A percentile compares a stretch with the other conserved stretches of the same genome.
Evolutionary conservation across 2,888 invertebrate species (phyloP).

Genomic region (Morpho deidamia): DNA sequence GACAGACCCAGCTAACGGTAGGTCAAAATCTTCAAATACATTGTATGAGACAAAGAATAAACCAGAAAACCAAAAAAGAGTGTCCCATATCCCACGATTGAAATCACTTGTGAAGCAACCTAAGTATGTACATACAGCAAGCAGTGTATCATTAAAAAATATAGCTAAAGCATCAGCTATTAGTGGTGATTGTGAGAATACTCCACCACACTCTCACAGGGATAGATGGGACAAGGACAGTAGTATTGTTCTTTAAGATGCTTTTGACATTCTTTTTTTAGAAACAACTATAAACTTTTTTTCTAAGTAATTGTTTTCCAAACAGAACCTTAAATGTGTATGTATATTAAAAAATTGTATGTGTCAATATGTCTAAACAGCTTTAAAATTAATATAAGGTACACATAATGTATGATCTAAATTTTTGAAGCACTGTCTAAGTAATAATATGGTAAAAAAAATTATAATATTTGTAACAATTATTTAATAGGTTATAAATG

Average conservation of each 20-base stretch:
- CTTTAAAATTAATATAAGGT: no score
- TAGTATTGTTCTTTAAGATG: conserved; percentile 60
- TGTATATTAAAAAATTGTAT: no score
- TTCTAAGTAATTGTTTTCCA: no score
- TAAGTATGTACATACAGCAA: conserved; percentile 41
- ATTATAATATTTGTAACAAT: no score
- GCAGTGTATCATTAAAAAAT: conserved; percentile 57
- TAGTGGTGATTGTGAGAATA: conserved; percentile 68
- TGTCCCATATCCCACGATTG: conserved; percentile 66
- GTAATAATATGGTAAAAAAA: no score
- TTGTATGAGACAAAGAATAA: conserved; percentile 50
- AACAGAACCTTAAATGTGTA: no score
- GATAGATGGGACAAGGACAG: conserved; percentile 71
- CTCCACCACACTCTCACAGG: conserved; percentile 68
- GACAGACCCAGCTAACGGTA: conserved; percentile 47
- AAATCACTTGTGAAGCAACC: conserved; percentile 54
- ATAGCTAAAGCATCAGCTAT: conserved; percentile 47
- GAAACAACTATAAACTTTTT: neutral
- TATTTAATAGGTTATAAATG: no score
- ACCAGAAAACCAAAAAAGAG: conserved; percentile 46
- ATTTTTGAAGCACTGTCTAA: no score
- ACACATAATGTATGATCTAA: no score
- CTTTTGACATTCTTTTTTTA: neutral
- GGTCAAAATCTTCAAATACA: conserved; percentile 67
- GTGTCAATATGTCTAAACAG: no score